Evolutionary conservation across 1,140 invertebrate genomes (phyloP).

Genomic region (Pseudachorutes palmiensis): DNA sequence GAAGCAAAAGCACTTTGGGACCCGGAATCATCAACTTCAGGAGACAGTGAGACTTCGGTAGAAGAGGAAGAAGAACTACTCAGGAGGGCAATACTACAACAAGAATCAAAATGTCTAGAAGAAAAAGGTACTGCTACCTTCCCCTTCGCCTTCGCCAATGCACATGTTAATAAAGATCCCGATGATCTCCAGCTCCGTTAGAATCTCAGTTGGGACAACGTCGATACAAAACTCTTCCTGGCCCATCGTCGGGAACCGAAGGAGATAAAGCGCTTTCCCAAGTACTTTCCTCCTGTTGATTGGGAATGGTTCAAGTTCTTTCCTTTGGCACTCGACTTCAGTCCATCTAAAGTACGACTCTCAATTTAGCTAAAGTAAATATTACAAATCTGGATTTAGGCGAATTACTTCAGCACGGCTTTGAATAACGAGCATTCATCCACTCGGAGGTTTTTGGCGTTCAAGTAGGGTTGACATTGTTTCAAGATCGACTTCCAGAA

Average conservation of each 20-base stretch:
- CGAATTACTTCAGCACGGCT: conserved; percentile 46
- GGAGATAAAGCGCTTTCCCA: conserved; percentile 59
- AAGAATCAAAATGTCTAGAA: neutral
- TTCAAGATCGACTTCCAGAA: conserved; percentile 76
- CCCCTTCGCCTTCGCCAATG: conserved; percentile 42
- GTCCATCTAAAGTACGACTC: conserved; percentile 70
- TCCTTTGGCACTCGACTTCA: conserved; percentile 65
- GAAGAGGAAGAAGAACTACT: conserved; percentile 19
- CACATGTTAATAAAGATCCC: conserved; percentile 76
- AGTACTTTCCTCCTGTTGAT: conserved; percentile 64
- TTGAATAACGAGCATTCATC: conserved; percentile 73
- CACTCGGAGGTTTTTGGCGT: conserved; percentile 71
- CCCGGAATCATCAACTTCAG: neutral
- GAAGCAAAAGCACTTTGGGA: neutral
- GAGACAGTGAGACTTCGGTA: neutral
- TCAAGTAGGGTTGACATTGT: conserved; percentile 71
- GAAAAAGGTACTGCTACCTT: conserved; percentile 44
- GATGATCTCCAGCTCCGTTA: conserved; percentile 67
- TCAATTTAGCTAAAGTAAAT: too few relatives aligned
- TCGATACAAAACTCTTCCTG: conserved; percentile 79
- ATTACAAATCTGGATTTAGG: neutral
- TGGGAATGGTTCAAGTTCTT: conserved; percentile 55
- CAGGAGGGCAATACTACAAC: conserved; percentile 12
- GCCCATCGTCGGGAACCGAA: conserved; percentile 79
- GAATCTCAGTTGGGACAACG: conserved; percentile 64